Percentiles rank a stretch among this genome's conserved stretches.
Conservation (phyloP, 2,113 vertebrate species). For the Ailurus styani region DNA sequence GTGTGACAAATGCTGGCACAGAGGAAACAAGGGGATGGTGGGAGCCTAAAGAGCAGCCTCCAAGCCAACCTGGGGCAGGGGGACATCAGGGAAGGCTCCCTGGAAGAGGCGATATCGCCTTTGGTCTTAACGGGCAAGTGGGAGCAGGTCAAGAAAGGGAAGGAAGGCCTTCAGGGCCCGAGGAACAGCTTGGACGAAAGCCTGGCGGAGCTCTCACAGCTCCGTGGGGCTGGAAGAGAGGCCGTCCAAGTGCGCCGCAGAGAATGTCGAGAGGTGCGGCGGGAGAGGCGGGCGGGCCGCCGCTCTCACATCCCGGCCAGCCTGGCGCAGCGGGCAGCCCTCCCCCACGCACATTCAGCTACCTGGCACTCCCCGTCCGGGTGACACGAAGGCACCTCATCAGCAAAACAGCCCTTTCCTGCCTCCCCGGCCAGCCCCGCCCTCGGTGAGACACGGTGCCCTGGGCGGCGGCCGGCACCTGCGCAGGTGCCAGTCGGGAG, state of each 20-base stretch:
- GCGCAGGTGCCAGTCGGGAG: background rate
- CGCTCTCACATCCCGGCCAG: constrained; percentile 45
- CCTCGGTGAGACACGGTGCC: background rate
- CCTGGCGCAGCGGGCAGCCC: background rate
- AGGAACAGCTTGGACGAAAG: background rate
- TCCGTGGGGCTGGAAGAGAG: background rate
- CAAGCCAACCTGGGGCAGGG: background rate
- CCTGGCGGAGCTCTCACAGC: background rate
- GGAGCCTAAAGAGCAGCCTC: background rate
- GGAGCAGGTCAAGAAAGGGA: background rate
- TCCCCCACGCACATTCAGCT: constrained; percentile 43
- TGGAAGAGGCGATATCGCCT: background rate
- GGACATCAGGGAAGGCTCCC: background rate
- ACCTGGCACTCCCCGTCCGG: constrained; percentile 32
- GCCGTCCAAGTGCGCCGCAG: background rate
- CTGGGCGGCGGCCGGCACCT: background rate
- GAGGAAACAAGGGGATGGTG: background rate
- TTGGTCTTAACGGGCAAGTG: background rate
- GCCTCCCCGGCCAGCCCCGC: constrained; percentile 38
- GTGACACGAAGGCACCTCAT: constrained; percentile 56
- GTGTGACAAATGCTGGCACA: background rate
- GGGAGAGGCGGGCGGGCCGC: background rate
- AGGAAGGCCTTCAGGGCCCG: background rate
- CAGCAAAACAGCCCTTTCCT: constrained; percentile 66
- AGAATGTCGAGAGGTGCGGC: background rate